phyloP scores from a whole-genome alignment of 2,113 vertebrate species.

The Toxostoma redivivum region DNA sequence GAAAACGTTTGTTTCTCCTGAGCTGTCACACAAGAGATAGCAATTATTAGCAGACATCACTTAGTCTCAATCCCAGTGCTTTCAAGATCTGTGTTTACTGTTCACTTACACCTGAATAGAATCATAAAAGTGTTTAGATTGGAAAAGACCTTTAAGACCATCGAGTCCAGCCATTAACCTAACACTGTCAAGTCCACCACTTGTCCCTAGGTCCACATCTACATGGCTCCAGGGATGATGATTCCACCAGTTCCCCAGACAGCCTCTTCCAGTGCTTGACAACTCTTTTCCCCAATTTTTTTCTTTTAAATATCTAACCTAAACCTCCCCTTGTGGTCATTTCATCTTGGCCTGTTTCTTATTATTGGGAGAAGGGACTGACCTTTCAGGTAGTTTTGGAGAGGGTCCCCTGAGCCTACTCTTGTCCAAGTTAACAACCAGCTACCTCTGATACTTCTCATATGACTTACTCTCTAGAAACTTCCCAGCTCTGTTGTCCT shows the following conservation, averaged over 20 bases:
- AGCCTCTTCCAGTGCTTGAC: neutral
- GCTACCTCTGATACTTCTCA: neutral
- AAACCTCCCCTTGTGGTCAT: neutral
- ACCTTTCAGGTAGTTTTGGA: neutral
- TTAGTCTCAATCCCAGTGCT: neutral
- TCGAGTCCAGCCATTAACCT: neutral
- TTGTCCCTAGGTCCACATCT: neutral
- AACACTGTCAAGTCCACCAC: neutral
- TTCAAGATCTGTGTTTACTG: neutral
- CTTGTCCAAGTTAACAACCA: neutral
- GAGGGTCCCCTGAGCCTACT: neutral
- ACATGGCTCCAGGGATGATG: neutral
- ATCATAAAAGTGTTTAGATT: neutral
- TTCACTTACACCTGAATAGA: neutral
- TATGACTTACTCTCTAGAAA: neutral
- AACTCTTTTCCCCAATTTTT: neutral
- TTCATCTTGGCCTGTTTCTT: neutral
- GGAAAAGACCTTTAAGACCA: neutral
- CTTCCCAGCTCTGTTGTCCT: neutral
- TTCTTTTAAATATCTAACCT: neutral
- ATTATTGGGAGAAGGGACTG: neutral
- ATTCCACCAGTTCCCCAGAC: neutral
- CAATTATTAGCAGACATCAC: neutral
- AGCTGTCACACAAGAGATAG: neutral
- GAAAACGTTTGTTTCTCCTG: neutral